These are phyloP conservation scores for Nemotelus pantherinus DNA, from an alignment of 2,888 invertebrate species.

Conservation along the genomic window DNA sequence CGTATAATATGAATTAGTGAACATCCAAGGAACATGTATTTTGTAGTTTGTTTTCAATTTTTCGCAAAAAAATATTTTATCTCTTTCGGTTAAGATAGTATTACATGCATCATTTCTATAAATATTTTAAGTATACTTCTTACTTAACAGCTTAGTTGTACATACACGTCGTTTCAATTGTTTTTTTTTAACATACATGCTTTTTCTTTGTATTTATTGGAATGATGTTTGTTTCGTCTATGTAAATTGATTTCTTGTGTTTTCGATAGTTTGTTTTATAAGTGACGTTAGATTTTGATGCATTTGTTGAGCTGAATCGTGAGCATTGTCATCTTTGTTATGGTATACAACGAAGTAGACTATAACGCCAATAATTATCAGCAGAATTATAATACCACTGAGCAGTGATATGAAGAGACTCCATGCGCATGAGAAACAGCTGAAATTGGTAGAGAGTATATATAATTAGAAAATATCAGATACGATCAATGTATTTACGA, in stretches of 20 bases:
- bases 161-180: no score
- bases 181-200: no score
- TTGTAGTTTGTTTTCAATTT: no score
- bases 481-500: not conserved
- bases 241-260: slow-evolving; percentile 11
- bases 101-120: no score
- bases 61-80: no score
- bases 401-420: slow-evolving; percentile 59
- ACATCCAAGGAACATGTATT: no score
- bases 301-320: not conserved
- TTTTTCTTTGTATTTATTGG: slow-evolving; percentile 10
- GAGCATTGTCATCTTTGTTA: slow-evolving; percentile 53
- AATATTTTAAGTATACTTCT: no score
- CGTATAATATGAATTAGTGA: no score
- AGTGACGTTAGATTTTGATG: slow-evolving; percentile 9
- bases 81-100: no score
- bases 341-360: slow-evolving; percentile 58
- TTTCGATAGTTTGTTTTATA: not conserved
- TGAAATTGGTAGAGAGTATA: slow-evolving; percentile 49
- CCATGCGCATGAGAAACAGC: slow-evolving; percentile 59
- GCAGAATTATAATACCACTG: slow-evolving; percentile 57
- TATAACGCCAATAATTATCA: slow-evolving; percentile 57
- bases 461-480: not conserved
- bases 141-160: no score
- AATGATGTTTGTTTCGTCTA: not conserved